These are phyloP conservation scores for Bryconaethiops microstoma DNA, from an alignment of 2,797 vertebrate species.

Conservation along the genomic window DNA sequence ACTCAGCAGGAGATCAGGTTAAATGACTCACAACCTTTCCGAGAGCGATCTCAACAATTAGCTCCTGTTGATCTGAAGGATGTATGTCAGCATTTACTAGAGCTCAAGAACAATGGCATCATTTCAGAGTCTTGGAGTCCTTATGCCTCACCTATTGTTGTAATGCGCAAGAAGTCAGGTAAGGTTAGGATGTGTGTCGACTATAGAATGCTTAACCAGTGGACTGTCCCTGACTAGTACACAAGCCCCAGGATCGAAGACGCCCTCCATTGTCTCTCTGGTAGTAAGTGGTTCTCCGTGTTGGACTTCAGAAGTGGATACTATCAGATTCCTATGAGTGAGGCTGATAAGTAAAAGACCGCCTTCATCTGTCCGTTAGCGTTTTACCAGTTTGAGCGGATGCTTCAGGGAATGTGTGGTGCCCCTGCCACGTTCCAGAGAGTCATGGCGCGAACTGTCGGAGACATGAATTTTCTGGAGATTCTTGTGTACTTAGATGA, in stretches of 20 bases:
- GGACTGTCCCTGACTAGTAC: constrained; percentile 28
- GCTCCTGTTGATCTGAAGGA: too few species aligned
- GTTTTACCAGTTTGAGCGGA: constrained; percentile 3
- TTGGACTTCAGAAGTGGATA: neutral
- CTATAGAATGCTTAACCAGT: neutral
- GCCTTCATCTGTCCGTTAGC: neutral
- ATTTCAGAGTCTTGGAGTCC: too few species aligned
- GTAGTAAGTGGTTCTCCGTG: constrained; percentile 1
- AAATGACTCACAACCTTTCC: too few species aligned
- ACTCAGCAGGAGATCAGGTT: too few species aligned
- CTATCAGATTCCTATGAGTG: neutral
- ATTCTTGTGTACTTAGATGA: too few species aligned
- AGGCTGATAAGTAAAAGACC: neutral
- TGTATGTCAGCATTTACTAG: too few species aligned
- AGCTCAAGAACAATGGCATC: too few species aligned
- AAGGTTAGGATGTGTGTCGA: constrained; percentile 13
- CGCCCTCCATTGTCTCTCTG: neutral
- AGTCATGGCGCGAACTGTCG: neutral
- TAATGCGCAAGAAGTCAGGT: neutral
- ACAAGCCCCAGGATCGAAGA: neutral
- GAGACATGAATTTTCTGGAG: neutral
- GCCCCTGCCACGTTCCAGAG: neutral
- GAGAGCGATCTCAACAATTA: too few species aligned
- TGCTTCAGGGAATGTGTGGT: neutral
- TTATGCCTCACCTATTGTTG: constrained; percentile 3